A percentile compares a stretch with the other conserved stretches of the same genome.
These are phyloP conservation scores for Sitobion miscanthi DNA, from an alignment of 1,140 invertebrate genomes.

Conservation along the genomic window DNA sequence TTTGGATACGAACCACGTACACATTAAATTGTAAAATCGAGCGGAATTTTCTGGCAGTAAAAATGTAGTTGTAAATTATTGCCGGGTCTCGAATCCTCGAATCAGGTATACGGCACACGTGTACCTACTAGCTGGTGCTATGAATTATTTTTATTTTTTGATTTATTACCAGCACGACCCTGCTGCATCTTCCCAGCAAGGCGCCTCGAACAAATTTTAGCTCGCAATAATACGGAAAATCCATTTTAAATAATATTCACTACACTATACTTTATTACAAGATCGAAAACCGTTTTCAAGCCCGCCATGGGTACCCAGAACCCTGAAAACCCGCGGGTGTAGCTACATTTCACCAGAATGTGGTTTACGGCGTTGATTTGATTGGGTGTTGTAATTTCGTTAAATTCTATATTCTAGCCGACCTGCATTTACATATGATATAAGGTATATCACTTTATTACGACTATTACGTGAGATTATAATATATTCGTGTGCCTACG, in stretches of 20 bases:
- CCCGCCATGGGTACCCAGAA: too few species aligned
- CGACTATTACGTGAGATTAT: too few species aligned
- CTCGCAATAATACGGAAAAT: not conserved
- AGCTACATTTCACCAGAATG: not conserved
- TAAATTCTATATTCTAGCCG: not conserved
- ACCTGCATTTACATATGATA: not conserved
- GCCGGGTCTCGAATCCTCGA: too few species aligned
- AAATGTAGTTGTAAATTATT: too few species aligned
- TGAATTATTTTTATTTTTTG: not conserved
- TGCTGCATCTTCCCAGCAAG: not conserved
- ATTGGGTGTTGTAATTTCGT: not conserved
- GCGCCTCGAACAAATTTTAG: not conserved
- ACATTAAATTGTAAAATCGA: too few species aligned
- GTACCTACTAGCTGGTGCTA: not conserved
- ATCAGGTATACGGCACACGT: too few species aligned
- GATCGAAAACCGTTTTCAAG: not conserved
- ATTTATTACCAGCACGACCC: not conserved
- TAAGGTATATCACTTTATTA: too few species aligned
- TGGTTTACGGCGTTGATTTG: not conserved
- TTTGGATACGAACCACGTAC: too few species aligned
- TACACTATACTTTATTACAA: not conserved
- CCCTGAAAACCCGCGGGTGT: not conserved
- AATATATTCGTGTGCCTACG: too few species aligned
- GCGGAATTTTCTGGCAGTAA: too few species aligned
- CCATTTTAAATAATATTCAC: not conserved